Base-by-base conservation (phyloP, 2,888 invertebrate species). In the Conus canariensis region DNA sequence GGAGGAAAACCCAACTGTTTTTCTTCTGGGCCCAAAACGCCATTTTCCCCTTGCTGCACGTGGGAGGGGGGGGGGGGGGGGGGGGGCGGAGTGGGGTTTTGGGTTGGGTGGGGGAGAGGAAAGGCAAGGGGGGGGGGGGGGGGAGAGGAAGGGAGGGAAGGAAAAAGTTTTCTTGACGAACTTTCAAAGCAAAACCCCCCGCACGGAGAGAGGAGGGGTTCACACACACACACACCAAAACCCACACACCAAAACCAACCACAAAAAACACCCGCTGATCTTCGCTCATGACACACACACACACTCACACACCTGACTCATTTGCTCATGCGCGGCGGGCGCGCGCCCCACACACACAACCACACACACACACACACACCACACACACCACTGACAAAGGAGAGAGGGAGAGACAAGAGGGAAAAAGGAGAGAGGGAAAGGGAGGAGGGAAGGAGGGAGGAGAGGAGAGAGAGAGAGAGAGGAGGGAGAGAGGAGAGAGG, bases 1-100 rank as follows among this genome's bases (percentile, higher is more conserved):
- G 64, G 16, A 64, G 70, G 59, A n/a, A 45, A 88, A 80, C 80
- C 30, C 88, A 88, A 82, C 77, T 88, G 88, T 82, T 82, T 82
- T 82, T 80, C 88, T 82, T 88, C 88, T 82, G 45, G 12, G 5
- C n/a, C 16, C 9, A 0, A 59, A 45, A 22, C 30, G 45, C 59
- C 30, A 22, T 22, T 85, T 85, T 85, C 56, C 83, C 83, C 22
- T 12, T 5, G 45, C 30, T 59, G 58, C 58, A n/a, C 6, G 58
- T 8, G 22, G 58, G 30, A 64, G 0, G 45, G 45, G 7, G 19
- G 67, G 16, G 3, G 60, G 60, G 60, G 58, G 22, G 60, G 22
- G 22, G 70, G 19, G 70, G 70, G 2, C 19, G 70, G 64, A 64
- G 64, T 10, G 25, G 45, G 45, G 6, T 14, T n/a, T 14, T n/a